A percentile compares a stretch with the other conserved stretches of the same genome.
phyloP scores from a whole-genome alignment of 53 echinoderm and acorn worm species.

The Patiria pectinifera region DNA sequence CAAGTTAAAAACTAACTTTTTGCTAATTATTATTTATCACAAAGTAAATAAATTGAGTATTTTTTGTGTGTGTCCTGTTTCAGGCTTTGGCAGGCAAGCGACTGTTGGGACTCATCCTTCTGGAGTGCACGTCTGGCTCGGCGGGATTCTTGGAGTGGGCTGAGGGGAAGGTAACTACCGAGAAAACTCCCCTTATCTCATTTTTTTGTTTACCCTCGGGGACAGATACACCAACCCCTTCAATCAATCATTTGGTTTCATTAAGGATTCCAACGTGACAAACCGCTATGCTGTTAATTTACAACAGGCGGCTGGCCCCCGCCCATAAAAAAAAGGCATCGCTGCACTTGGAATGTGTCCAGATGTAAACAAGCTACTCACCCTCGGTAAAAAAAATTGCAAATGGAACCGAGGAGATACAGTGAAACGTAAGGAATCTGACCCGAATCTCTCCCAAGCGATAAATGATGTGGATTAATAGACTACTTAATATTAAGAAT shows the following conservation, averaged over 20 bases:
- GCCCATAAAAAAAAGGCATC: background rate
- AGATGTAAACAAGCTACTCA: background rate
- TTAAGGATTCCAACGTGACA: background rate
- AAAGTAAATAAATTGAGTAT: background rate
- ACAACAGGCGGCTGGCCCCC: background rate
- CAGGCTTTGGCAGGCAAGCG: conserved; percentile 63
- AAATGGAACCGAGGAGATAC: too few relatives aligned
- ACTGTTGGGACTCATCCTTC: conserved; percentile 87
- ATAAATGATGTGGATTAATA: too few relatives aligned
- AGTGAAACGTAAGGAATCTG: too few relatives aligned
- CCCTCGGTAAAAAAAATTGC: background rate
- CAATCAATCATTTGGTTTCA: background rate
- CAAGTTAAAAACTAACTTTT: too few relatives aligned
- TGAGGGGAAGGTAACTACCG: conserved; percentile 85
- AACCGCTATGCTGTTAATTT: background rate
- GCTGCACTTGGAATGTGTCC: background rate
- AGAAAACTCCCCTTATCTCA: background rate
- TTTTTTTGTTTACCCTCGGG: background rate
- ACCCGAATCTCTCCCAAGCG: too few relatives aligned
- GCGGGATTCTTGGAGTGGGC: conserved; percentile 98
- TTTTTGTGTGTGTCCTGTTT: conserved; percentile 1
- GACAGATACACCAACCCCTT: background rate
- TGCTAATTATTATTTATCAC: too few relatives aligned
- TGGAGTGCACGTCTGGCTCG: conserved; percentile 91
- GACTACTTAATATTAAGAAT: too few relatives aligned